These are phyloP conservation scores for Rosalia funebris DNA, from an alignment of 2,888 invertebrate genomes.

Conservation along the genomic window DNA sequence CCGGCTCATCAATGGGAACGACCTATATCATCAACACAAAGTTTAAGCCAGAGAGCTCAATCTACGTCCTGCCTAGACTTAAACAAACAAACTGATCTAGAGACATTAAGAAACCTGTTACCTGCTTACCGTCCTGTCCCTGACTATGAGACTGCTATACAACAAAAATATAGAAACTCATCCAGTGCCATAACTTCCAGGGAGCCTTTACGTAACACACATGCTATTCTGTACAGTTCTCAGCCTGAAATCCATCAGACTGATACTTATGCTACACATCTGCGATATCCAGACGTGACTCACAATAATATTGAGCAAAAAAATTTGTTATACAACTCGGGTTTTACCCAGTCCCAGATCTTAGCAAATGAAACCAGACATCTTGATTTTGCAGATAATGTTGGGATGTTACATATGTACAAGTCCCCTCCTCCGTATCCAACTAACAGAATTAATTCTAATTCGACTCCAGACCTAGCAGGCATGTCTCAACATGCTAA, in stretches of 20 bases:
- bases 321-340: conserved; percentile 47
- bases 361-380: conserved; percentile 52
- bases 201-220: conserved; percentile 48
- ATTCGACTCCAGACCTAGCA: conserved; percentile 86
- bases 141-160: conserved; percentile 93
- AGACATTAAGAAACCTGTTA: conserved; percentile 76
- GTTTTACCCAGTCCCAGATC: conserved; percentile 53
- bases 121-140: conserved; percentile 91
- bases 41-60: conserved; percentile 68
- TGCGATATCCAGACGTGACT: conserved; percentile 75
- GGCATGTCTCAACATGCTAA: conserved; percentile 71
- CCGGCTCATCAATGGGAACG: conserved; percentile 59
- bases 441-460: conserved; percentile 79
- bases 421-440: conserved; percentile 91
- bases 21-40: conserved; percentile 60
- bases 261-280: conserved; percentile 58
- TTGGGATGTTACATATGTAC: conserved; percentile 74
- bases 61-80: conserved; percentile 75
- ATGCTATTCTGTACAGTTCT: conserved; percentile 71
- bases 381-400: conserved; percentile 60
- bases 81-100: conserved; percentile 64
- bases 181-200: conserved; percentile 62
- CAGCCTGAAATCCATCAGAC: conserved; percentile 79
- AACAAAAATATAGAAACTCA: conserved; percentile 80
- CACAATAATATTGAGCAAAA: conserved; percentile 65